phyloP scores from a whole-genome alignment of 2,888 invertebrate species.

The Selenia dentaria region DNA sequence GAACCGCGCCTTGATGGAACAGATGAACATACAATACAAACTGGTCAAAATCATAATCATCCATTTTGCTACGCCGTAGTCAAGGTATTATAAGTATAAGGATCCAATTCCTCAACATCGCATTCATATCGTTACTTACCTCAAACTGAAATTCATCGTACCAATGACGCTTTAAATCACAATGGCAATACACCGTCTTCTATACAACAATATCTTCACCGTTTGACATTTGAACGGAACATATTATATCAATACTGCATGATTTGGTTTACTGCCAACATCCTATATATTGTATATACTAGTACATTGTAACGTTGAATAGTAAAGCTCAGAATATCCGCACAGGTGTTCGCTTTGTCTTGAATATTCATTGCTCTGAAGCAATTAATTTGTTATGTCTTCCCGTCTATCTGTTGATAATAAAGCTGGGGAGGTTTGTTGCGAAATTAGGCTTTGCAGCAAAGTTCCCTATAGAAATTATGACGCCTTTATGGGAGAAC shows the following conservation, averaged over 20 bases:
- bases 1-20: no score
- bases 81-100: no score
- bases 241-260: not conserved
- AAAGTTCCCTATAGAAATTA: slow-evolving; percentile 1
- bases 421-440: slow-evolving; percentile 29
- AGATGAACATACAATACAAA: no score
- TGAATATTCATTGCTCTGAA: slow-evolving; percentile 51
- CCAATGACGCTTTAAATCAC: no score
- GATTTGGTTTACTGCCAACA: slow-evolving; percentile 5
- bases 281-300: not conserved
- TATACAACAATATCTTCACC: not conserved
- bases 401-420: slow-evolving; percentile 44
- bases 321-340: slow-evolving; percentile 36
- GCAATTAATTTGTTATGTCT: slow-evolving; percentile 50
- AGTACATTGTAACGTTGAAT: slow-evolving; percentile 31
- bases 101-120: no score
- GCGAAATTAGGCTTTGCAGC: slow-evolving; percentile 1
- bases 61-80: no score
- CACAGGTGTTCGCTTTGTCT: slow-evolving; percentile 45
- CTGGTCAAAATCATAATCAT: no score
- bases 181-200: no score
- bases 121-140: no score
- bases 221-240: not conserved
- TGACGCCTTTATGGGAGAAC: not conserved
- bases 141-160: no score